Percentiles rank a stretch among this genome's conserved stretches.
phyloP scores from a whole-genome alignment of 2,113 vertebrate species.

The Kryptolebias marmoratus region DNA sequence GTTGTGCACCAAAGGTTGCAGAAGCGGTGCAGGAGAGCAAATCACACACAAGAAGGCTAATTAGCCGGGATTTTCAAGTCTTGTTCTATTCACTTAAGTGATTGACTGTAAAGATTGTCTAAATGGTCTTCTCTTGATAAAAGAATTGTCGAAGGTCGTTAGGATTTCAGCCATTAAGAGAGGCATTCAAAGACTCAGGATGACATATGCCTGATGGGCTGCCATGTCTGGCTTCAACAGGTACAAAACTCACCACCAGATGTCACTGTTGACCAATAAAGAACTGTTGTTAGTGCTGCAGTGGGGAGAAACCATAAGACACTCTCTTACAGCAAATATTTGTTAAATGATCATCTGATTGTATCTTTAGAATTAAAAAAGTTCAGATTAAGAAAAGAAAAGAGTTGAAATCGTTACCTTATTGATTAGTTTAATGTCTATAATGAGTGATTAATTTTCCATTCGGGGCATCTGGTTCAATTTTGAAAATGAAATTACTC shows the following conservation, averaged over 20 bases:
- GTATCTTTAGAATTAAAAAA: not conserved
- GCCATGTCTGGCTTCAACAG: slow-evolving; percentile 2
- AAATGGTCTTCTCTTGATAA: not conserved
- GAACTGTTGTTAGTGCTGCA: not conserved
- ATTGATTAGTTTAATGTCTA: not conserved
- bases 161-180: not conserved
- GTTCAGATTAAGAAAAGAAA: not conserved
- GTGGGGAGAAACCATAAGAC: not conserved
- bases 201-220: not conserved
- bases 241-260: slow-evolving; percentile 44
- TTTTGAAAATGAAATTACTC: slow-evolving; percentile 24
- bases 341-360: not conserved
- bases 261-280: slow-evolving; percentile 47
- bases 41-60: slow-evolving; percentile 24
- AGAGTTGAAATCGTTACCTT: not conserved
- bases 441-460: slow-evolving; percentile 14
- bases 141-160: slow-evolving; percentile 15
- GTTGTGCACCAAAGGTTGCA: slow-evolving; percentile 33
- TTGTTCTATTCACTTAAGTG: not conserved
- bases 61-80: slow-evolving; percentile 14
- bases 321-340: not conserved
- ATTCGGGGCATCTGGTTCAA: slow-evolving; percentile 14
- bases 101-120: slow-evolving; percentile 11
- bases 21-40: slow-evolving; percentile 16
- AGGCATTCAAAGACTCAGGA: not conserved